Evolutionary conservation across 2,797 vertebrate species (phyloP).

Genomic region (Centropyge bicolor): DNA sequence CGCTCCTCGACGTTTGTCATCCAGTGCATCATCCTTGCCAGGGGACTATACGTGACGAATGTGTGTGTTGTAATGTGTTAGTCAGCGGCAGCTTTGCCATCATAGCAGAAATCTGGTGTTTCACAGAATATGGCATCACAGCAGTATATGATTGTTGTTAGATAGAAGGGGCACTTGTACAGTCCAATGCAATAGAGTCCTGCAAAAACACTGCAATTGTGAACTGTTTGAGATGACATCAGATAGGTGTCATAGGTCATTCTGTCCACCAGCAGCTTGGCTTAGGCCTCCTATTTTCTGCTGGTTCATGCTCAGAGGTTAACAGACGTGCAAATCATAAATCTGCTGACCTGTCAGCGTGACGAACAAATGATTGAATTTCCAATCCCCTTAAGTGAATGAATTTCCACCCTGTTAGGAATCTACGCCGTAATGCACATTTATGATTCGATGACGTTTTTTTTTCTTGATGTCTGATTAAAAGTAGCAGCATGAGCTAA

Average conservation of each 20-base stretch:
- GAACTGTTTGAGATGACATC: background rate
- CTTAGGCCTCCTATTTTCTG: background rate
- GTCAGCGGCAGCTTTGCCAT: conserved; percentile 28
- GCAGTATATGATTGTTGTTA: background rate
- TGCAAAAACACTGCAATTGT: background rate
- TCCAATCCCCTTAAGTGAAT: conserved; percentile 58
- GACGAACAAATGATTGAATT: conserved; percentile 47
- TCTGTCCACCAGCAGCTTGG: background rate
- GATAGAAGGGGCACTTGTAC: background rate
- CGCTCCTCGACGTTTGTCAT: conserved; percentile 36
- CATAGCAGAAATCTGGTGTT: background rate
- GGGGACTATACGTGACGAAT: conserved; percentile 17
- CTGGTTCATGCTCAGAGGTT: conserved; percentile 22
- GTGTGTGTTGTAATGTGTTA: conserved; percentile 29
- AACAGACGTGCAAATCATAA: conserved; percentile 37
- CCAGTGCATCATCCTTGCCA: conserved; percentile 29
- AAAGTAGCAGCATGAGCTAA: conserved; percentile 17
- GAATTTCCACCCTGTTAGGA: conserved; percentile 36
- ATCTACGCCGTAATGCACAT: conserved; percentile 12
- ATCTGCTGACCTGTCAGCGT: conserved; percentile 49
- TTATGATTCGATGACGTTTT: conserved; percentile 17
- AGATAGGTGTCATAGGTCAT: conserved; percentile 3
- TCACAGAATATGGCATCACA: conserved; percentile 5
- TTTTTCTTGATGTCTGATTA: conserved; percentile 19
- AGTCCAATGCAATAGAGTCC: background rate